These are phyloP conservation scores for Marisa cornuarietis DNA, from an alignment of 1,140 invertebrate species.

Conservation along the genomic window DNA sequence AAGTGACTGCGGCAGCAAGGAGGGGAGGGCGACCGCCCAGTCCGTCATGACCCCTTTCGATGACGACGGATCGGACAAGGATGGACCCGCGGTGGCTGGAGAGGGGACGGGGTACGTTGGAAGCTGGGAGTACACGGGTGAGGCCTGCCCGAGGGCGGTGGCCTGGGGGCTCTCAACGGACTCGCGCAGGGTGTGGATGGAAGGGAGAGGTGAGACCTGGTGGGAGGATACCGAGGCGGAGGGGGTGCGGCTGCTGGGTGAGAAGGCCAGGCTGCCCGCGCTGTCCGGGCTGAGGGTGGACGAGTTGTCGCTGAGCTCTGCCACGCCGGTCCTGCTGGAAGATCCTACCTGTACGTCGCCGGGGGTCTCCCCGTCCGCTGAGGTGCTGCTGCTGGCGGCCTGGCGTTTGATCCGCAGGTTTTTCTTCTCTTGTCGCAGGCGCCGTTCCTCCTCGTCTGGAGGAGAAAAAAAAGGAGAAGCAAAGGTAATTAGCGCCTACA, in stretches of 20 bases:
- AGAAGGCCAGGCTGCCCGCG: background rate
- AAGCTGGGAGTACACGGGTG: background rate
- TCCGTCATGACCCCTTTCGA: background rate
- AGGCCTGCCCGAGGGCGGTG: background rate
- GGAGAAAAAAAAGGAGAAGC: too few relatives aligned
- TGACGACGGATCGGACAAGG: background rate
- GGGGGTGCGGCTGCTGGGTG: background rate
- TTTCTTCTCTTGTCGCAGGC: slow-evolving; percentile 19
- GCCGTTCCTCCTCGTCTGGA: slow-evolving; percentile 19
- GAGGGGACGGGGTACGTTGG: background rate
- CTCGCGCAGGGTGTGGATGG: slow-evolving; percentile 11
- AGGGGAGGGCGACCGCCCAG: too few relatives aligned
- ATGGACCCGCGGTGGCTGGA: background rate
- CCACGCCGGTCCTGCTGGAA: background rate
- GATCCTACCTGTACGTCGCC: slow-evolving; percentile 7
- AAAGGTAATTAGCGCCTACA: too few relatives aligned
- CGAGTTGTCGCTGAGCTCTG: background rate
- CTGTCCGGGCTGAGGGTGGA: background rate
- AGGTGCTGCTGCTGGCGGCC: slow-evolving; percentile 4
- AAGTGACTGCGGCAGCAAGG: too few relatives aligned
- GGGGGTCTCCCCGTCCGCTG: background rate
- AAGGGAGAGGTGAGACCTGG: slow-evolving; percentile 3
- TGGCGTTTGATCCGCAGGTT: background rate
- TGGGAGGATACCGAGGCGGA: background rate
- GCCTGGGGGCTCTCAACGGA: background rate